Conservation (phyloP, 2,797 vertebrate genomes). For the Salmo trutta region DNA sequence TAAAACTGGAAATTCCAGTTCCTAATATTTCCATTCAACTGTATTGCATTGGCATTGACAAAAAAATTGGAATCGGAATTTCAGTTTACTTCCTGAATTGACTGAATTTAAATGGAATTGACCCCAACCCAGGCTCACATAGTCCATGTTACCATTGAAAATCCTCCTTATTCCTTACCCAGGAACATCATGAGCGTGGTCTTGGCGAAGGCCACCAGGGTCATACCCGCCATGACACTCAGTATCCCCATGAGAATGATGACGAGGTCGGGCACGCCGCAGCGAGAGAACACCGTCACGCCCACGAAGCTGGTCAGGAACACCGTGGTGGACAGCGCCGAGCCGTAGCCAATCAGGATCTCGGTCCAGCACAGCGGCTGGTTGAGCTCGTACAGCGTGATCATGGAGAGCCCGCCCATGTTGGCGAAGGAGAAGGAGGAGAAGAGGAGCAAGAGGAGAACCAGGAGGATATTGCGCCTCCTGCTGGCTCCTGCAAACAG, state of each 20-base stretch:
- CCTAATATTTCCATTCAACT: too few species aligned
- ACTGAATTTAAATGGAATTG: too few species aligned
- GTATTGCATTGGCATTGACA: too few species aligned
- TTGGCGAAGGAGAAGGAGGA: constrained; percentile 76
- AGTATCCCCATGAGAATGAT: constrained; percentile 85
- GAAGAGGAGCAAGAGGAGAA: constrained; percentile 80
- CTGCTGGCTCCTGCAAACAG: constrained; percentile 77
- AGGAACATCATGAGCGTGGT: constrained; percentile 90
- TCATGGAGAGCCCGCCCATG: constrained; percentile 73
- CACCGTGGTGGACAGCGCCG: constrained; percentile 78
- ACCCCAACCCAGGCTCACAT: too few species aligned
- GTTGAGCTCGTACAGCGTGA: constrained; percentile 89
- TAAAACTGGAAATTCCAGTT: too few species aligned
- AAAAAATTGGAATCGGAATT: too few species aligned
- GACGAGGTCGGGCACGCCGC: constrained; percentile 76
- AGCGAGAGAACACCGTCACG: constrained; percentile 81
- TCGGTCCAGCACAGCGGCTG: constrained; percentile 93
- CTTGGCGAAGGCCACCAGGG: constrained; percentile 81
- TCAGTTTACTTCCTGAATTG: too few species aligned
- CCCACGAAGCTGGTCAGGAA: constrained; percentile 88
- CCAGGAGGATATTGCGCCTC: constrained; percentile 69
- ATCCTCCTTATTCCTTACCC: constrained; percentile 75
- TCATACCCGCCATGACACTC: constrained; percentile 80
- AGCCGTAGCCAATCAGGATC: constrained; percentile 91
- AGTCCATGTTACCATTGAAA: background rate